A percentile compares a stretch with the other conserved stretches of the same genome.
Conservation (phyloP, 1,140 invertebrate genomes). For the Anastrepha obliqua region DNA sequence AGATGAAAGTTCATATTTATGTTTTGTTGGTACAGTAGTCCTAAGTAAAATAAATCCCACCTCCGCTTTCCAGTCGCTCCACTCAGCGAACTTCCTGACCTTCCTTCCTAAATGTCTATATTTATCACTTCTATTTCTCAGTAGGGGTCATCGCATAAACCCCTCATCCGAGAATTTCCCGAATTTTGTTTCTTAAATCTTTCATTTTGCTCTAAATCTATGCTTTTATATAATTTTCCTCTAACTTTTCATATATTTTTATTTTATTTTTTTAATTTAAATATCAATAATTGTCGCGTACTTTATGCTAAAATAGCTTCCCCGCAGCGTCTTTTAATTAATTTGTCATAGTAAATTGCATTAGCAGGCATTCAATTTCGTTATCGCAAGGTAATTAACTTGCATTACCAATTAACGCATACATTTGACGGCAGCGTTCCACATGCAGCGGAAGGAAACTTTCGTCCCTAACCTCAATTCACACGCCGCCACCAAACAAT, state of each 20-base stretch:
- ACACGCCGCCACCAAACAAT: not conserved
- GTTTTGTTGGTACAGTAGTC: too few relatives aligned
- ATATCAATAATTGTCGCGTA: not conserved
- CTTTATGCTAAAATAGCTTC: not conserved
- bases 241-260: not conserved
- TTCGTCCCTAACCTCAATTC: slow-evolving; percentile 22
- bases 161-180: too few relatives aligned
- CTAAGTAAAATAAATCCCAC: too few relatives aligned
- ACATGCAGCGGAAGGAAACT: not conserved
- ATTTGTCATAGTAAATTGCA: slow-evolving; percentile 35
- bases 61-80: too few relatives aligned
- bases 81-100: too few relatives aligned
- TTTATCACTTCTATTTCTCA: too few relatives aligned
- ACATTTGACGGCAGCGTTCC: not conserved
- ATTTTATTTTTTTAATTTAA: not conserved
- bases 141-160: too few relatives aligned
- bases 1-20: too few relatives aligned
- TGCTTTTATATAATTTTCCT: too few relatives aligned
- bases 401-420: slow-evolving; percentile 48
- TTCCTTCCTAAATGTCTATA: too few relatives aligned
- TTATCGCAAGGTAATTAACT: slow-evolving; percentile 47
- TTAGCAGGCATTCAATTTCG: slow-evolving; percentile 46
- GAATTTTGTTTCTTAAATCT: too few relatives aligned
- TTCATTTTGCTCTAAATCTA: too few relatives aligned
- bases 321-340: not conserved